Base-by-base conservation (phyloP, 2,888 invertebrate species). In the Aplocera efformata region DNA sequence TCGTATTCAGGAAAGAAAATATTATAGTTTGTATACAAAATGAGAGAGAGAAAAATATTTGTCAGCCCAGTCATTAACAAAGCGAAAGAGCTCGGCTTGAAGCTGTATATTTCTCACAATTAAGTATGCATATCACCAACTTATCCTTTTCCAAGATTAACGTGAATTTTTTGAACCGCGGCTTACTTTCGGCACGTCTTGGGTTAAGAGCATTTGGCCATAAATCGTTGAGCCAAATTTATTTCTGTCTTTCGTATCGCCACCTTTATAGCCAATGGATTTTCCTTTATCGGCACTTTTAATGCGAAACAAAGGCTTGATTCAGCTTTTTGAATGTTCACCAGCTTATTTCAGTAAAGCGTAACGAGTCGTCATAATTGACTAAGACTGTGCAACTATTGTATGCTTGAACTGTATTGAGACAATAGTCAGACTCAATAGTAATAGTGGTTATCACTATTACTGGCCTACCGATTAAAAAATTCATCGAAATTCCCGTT, bases 171-270 rank as follows among this genome's bases (percentile, higher is more conserved):
- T 67, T 65, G 69, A 72, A 68, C 65, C 59, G 53, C 52, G 55
- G 59, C 65, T 63, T 67, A 68, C 64, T 67, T 62, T 61, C 55
- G 56, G 45, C 56, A 50, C 40, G 60, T 61, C 66, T 67, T 65
- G 76, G 72, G 79, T 79, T 84, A 81, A 85, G 75, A 85, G 85
- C 83, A 78, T 83, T 85, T 66, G 78, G 79, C 70, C 72, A 86
- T 86, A 85, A 86, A 86, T 86, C 81, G 64, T 69, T 61, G 61
- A 65, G 69, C 63, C 75, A 79, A 80, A 83, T 84, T 81, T 81
- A 82, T 79, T 76, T 72, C 72, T 76, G 77, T 76, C 78, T 72
- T 75, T 66, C 71, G 71, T 50, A 53, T 53, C 48, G 69, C 67
- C 65, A 67, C 73, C 64, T 75, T 79, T 77, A 75, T 71, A 64